These are phyloP conservation scores for Brenthis ino DNA, from an alignment of 2,888 invertebrate species.

Conservation along the genomic window DNA sequence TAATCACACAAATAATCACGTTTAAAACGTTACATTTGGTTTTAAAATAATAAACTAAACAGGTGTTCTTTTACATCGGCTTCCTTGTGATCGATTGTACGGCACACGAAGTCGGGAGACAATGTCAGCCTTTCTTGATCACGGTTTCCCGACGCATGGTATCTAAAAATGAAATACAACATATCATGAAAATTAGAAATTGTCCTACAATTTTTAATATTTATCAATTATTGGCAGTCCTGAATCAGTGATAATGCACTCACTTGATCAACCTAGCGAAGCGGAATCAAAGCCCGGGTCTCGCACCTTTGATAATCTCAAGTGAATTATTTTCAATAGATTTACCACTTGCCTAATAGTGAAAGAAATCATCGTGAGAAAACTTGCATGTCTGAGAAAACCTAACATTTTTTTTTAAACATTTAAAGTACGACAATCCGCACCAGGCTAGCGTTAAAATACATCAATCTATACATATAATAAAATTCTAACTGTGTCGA, in stretches of 20 bases:
- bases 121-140: conserved; percentile 1
- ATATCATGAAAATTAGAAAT: not conserved
- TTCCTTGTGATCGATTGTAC: not conserved
- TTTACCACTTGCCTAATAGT: too few relatives aligned
- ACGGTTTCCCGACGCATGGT: not conserved
- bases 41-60: not conserved
- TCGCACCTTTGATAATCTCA: not conserved
- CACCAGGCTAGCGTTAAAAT: too few relatives aligned
- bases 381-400: too few relatives aligned
- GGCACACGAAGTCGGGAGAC: not conserved
- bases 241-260: not conserved
- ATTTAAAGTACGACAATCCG: too few relatives aligned
- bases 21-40: conserved; percentile 2
- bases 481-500: too few relatives aligned
- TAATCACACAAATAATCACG: not conserved
- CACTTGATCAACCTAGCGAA: not conserved
- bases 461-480: too few relatives aligned
- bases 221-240: not conserved
- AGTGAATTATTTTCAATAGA: too few relatives aligned
- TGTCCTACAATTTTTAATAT: not conserved
- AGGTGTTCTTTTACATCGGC: not conserved
- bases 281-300: not conserved
- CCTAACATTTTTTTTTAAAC: too few relatives aligned
- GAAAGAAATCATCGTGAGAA: too few relatives aligned
- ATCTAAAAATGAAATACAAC: conserved; percentile 2